These are phyloP conservation scores for Eucera pruinosa DNA, from an alignment of 2,888 invertebrate species.

Conservation along the genomic window DNA sequence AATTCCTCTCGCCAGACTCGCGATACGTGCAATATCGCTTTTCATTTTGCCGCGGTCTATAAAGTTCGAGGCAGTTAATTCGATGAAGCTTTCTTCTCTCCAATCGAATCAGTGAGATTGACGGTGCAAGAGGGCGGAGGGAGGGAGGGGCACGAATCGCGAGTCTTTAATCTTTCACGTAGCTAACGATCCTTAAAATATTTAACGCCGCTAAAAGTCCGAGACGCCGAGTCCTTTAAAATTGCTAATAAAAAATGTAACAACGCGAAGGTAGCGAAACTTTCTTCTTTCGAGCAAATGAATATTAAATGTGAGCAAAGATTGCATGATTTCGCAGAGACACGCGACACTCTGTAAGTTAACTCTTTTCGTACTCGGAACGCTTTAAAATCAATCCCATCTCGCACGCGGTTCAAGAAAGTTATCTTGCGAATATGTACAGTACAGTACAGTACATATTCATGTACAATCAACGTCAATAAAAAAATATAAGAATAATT, in stretches of 20 bases:
- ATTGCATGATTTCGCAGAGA: too few relatives aligned
- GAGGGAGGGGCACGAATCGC: too few relatives aligned
- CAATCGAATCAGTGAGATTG: slow-evolving; percentile 52
- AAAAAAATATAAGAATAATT: too few relatives aligned
- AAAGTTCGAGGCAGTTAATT: slow-evolving; percentile 58
- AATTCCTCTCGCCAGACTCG: slow-evolving; percentile 47
- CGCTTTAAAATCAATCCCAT: too few relatives aligned
- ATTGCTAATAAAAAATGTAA: background rate
- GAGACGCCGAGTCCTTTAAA: background rate
- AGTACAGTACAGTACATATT: too few relatives aligned
- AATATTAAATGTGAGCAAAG: background rate
- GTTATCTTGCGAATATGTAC: too few relatives aligned
- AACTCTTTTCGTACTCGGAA: too few relatives aligned
- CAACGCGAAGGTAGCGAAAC: too few relatives aligned
- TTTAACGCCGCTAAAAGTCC: background rate
- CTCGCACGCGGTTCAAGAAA: too few relatives aligned
- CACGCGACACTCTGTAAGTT: background rate
- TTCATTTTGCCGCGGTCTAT: slow-evolving; percentile 53
- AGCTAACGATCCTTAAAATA: background rate
- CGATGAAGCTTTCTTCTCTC: slow-evolving; percentile 33
- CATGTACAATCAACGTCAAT: too few relatives aligned
- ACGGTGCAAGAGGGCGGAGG: too few relatives aligned
- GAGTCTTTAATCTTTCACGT: background rate
- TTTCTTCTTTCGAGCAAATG: too few relatives aligned
- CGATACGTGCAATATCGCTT: slow-evolving; percentile 57